Evolutionary conservation across 2,888 invertebrate genomes (phyloP), one percentile per base, ranked within the genome.

Genomic region (Protodeltote pygarga): DNA sequence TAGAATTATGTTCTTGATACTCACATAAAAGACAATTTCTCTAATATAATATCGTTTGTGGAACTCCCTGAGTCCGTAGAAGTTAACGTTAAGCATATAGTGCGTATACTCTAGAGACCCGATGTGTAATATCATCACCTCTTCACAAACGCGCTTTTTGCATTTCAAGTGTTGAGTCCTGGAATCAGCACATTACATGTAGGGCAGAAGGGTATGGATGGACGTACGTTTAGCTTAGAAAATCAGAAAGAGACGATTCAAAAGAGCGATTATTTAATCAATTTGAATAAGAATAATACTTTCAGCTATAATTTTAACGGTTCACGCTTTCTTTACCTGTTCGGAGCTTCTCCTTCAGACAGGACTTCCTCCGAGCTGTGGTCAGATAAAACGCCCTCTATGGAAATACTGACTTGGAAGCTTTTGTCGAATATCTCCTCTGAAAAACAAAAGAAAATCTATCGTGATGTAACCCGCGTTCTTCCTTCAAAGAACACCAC

Each of bases 391-490:
- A 97, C 92, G 17, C 97, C 97, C 62, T 97, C 96, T 73, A 98
- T 95, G 14, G 95, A 93, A 73, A 98, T 96, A 77, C 96, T 96
- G 40, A 98, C 94, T 84, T 95, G 95, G 80, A 98, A 98, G 76
- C 95, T 95, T 87, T 97, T 97, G 79, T 97, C 97, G 75, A 98
- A 97, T 72, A 95, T 95, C 85, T 98, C 97, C 82, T 97, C 98
- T 98, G 87, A 42, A 94, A 93, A 53, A 45, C 17, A 45, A 52
- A 44, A 33, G 15, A 42, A 9, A 29, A n/a, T n/a, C n/a, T n/a
- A n/a, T n/a, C n/a, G n/a, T n/a, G n/a, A n/a, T n/a, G n/a, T n/a
- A n/a, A n/a, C n/a, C n/a, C n/a, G n/a, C n/a, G n/a, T n/a, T n/a
- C n/a, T n/a, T n/a, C n/a, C n/a, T n/a, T n/a, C n/a, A n/a, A n/a